Evolutionary conservation across 2,888 invertebrate genomes (phyloP).

Genomic region (Microchrysa polita): DNA sequence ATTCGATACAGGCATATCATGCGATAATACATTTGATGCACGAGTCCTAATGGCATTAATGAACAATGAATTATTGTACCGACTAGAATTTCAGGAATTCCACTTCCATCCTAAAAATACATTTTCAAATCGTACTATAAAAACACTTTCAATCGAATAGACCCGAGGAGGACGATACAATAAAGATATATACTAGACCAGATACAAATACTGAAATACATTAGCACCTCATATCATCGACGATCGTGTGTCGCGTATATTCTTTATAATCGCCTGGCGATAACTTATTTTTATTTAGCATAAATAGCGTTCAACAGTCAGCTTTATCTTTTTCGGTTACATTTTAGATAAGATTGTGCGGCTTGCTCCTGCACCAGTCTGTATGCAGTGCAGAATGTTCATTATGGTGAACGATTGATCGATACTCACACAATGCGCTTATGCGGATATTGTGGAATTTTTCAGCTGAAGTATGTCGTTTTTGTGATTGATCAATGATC

Average conservation of each 20-base stretch:
- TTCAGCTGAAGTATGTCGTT: constrained; percentile 18
- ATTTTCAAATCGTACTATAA: constrained; percentile 18
- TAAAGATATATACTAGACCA: constrained; percentile 42
- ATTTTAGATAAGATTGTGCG: constrained; percentile 45
- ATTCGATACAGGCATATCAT: no score
- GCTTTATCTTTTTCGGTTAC: constrained; percentile 47
- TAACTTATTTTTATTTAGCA: constrained; percentile 49
- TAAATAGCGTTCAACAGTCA: constrained; percentile 45
- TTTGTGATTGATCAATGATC: constrained; percentile 42
- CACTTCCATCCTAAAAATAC: constrained; percentile 43
- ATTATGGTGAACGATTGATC: no score
- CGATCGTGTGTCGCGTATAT: neutral
- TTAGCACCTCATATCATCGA: constrained; percentile 31
- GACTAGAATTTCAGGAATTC: constrained; percentile 45
- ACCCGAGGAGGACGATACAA: neutral
- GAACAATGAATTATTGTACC: constrained; percentile 38
- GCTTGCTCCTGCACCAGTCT: neutral
- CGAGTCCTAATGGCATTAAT: constrained; percentile 20
- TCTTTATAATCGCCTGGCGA: constrained; percentile 28
- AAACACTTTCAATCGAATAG: constrained; percentile 30
- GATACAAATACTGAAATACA: no score
- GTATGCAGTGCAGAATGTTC: no score
- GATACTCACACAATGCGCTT: constrained; percentile 27
- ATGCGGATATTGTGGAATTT: constrained; percentile 32
- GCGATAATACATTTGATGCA: no score